Percentiles rank a stretch among this genome's conserved stretches.
Conservation (phyloP, 2,888 invertebrate species). For the Drosophila longiperda region DNA sequence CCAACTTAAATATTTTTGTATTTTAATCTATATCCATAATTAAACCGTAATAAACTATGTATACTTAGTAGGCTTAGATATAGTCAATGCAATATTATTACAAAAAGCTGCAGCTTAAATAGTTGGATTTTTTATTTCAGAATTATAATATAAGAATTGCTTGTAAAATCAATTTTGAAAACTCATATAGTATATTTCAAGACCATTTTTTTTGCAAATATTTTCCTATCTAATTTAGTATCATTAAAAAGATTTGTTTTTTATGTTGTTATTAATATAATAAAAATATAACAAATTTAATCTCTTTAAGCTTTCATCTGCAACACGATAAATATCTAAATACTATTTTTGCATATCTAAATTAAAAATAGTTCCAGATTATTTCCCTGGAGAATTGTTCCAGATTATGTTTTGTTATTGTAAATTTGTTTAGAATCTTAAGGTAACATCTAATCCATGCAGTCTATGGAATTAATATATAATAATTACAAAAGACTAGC, state of each 20-base stretch:
- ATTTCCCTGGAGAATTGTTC: background rate
- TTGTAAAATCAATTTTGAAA: background rate
- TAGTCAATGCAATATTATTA: background rate
- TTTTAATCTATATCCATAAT: background rate
- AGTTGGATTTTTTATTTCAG: background rate
- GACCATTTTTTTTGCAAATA: background rate
- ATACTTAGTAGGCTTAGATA: background rate
- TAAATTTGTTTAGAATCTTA: background rate
- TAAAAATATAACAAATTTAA: background rate
- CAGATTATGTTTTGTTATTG: background rate
- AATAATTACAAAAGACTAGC: too few relatives aligned
- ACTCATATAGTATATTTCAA: rapidly evolving
- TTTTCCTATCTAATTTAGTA: background rate
- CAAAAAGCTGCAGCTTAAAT: background rate
- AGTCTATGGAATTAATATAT: too few relatives aligned
- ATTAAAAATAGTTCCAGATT: background rate
- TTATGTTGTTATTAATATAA: background rate
- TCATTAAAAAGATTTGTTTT: background rate
- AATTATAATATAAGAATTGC: background rate
- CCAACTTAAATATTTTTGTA: background rate
- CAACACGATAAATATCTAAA: background rate
- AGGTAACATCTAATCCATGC: too few relatives aligned
- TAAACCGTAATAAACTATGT: background rate
- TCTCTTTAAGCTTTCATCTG: background rate
- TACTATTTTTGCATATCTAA: background rate